Evolutionary conservation across 2,113 vertebrate species (phyloP), one percentile per base, ranked within the genome.

Genomic region (Epinephelus moara): DNA sequence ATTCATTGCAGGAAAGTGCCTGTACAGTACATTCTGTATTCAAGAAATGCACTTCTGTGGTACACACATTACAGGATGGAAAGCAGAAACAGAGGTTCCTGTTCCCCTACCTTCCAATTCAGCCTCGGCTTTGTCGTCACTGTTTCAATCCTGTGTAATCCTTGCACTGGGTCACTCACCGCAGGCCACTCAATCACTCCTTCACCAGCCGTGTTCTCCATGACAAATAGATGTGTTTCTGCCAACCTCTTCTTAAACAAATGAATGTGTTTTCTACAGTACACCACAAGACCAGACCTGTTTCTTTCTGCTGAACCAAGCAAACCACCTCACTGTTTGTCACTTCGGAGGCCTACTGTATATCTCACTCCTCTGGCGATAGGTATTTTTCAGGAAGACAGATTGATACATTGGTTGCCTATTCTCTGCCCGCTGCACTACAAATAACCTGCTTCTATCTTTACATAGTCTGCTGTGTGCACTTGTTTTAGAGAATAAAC

Each of bases 201-300:
- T 71, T 83, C 70, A 72, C 81, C 61, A 47, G 1, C 25, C 6
- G 52, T 75, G 85, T 83, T 81, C 76, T 60, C 85, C 25, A 5
- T 90, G 89, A 91, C 88, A 86, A 90, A 94, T 91, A 82, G 74
- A 86, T n/a, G 76, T 84, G 90, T 80, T 87, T 75, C 82, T 80
- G 89, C 81, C 86, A 71, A 74, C 80, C 81, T 68, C 47, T 61
- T 81, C 82, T 66, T 88, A 88, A 87, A 91, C 86, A 91, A 94
- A 94, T 90, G 70, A 70, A 88, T 74, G 85, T 85, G 70, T 89
- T 82, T 85, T 75, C 76, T 59, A 50, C 61, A 67, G 50, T 47
- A 17, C 25, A 77, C 67, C 45, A 52, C 57, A 50, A 49, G 19
- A 62, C 63, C 59, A 9, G 76, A 37, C 40, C 30, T 27, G 27